phyloP scores from a whole-genome alignment of 2,888 invertebrate species.

The Megalurothrips usitatus region DNA sequence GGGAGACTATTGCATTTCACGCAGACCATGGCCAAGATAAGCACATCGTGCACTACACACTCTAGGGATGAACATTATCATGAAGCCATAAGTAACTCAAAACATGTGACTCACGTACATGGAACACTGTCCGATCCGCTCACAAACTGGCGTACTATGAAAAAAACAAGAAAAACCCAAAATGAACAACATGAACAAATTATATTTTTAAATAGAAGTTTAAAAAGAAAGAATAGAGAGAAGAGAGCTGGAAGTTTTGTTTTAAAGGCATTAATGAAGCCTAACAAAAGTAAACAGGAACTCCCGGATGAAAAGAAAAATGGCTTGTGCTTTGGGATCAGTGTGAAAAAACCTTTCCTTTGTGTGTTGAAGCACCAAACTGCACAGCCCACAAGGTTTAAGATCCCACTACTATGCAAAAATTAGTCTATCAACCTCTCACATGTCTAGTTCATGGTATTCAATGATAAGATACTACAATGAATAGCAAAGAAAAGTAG shows the following conservation, averaged over 20 bases:
- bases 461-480: background rate
- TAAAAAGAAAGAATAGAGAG: constrained; percentile 34
- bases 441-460: background rate
- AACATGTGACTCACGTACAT: constrained; percentile 41
- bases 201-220: constrained; percentile 29
- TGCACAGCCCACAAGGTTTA: constrained; percentile 18
- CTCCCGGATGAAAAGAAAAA: background rate
- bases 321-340: constrained; percentile 20
- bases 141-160: constrained; percentile 44
- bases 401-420: background rate
- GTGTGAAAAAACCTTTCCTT: background rate
- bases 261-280: background rate
- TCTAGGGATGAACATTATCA: constrained; percentile 15
- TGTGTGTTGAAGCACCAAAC: background rate
- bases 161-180: constrained; percentile 39
- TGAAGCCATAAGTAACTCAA: constrained; percentile 3
- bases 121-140: constrained; percentile 44
- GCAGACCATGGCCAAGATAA: constrained; percentile 6
- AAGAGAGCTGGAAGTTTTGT: background rate
- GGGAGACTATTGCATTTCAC: background rate
- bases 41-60: constrained; percentile 22
- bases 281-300: background rate
- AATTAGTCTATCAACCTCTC: background rate
- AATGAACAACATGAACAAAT: background rate
- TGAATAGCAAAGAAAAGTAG: background rate